These are phyloP conservation scores for Antennarius maculatus DNA, from an alignment of 2,797 vertebrate species.

Conservation along the genomic window DNA sequence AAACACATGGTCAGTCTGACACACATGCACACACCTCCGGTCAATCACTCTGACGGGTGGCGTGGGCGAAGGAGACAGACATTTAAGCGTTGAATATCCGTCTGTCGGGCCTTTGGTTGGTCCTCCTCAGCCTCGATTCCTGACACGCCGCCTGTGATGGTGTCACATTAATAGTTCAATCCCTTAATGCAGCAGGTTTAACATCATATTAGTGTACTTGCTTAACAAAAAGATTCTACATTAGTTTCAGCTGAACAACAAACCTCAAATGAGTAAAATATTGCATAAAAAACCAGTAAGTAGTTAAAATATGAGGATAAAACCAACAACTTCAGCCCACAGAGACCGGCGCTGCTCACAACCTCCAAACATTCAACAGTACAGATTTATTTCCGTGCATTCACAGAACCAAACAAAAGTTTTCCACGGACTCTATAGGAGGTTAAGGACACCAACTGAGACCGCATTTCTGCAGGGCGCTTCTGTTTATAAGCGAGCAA, in stretches of 20 bases:
- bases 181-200: neutral
- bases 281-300: no score
- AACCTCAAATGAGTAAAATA: conserved; percentile 5
- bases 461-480: conserved; percentile 41
- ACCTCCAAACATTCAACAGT: conserved; percentile 13
- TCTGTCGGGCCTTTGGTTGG: conserved; percentile 44
- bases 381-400: conserved; percentile 55
- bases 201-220: no score
- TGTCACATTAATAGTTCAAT: conserved; percentile 11
- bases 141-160: conserved; percentile 21
- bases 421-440: conserved; percentile 27
- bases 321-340: conserved; percentile 5
- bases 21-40: conserved; percentile 45
- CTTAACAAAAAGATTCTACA: no score
- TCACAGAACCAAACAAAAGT: conserved; percentile 49
- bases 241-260: neutral
- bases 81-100: conserved; percentile 64
- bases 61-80: conserved; percentile 56
- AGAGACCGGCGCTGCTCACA: neutral
- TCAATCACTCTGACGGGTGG: conserved; percentile 63
- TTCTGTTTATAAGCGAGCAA: conserved; percentile 34
- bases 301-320: neutral
- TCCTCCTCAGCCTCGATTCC: conserved; percentile 34
- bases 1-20: conserved; percentile 70
- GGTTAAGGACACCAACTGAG: conserved; percentile 41